Percentiles rank a stretch among this genome's conserved stretches.
Evolutionary conservation across 37 sponge, comb jelly and placozoan species (phyloP).

Genomic region (Hexactinellida sp.): DNA sequence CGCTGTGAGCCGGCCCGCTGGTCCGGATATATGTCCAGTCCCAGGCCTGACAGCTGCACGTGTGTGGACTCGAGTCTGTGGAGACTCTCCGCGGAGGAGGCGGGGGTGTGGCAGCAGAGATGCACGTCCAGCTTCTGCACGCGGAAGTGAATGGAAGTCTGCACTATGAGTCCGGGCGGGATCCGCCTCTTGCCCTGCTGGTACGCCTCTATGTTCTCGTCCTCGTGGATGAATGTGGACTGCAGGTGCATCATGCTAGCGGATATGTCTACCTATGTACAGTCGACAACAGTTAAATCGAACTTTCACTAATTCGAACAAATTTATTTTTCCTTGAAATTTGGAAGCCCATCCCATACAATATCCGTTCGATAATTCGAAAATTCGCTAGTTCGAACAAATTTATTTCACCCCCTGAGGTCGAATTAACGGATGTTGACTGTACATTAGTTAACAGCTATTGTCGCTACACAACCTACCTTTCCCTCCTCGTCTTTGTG

Average conservation of each 20-base stretch:
- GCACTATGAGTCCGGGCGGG: constrained; percentile 44
- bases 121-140: constrained; percentile 54
- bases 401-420: background rate
- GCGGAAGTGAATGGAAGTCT: constrained; percentile 50
- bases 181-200: constrained; percentile 31
- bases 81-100: background rate
- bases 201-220: constrained; percentile 23
- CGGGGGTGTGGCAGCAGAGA: constrained; percentile 40
- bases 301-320: too few species aligned
- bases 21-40: constrained; percentile 59
- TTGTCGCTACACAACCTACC: background rate
- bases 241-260: background rate
- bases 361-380: too few species aligned
- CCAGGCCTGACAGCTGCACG: constrained; percentile 17
- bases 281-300: too few species aligned
- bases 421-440: background rate
- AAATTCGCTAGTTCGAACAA: too few species aligned
- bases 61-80: constrained; percentile 11
- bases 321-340: too few species aligned
- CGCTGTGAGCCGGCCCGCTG: constrained; percentile 44
- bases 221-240: background rate
- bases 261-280: background rate
- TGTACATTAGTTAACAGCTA: too few species aligned
- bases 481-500: constrained; percentile 5
- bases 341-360: too few species aligned